Evolutionary conservation across 2,888 invertebrate species (phyloP).

Genomic region (Caenorhabditis imperialis): DNA sequence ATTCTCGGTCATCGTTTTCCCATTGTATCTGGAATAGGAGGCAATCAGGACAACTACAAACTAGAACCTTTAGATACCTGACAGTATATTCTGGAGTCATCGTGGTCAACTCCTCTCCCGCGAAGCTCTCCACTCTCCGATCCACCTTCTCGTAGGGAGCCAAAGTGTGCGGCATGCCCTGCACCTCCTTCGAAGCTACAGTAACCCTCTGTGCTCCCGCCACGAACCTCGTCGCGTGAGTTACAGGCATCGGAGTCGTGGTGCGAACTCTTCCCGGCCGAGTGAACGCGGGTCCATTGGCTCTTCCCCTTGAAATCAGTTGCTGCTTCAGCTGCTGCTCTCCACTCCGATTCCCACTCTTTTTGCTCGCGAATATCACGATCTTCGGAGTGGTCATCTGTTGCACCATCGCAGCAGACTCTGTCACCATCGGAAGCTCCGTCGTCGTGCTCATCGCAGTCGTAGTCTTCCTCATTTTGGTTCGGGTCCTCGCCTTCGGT

Average conservation of each 20-base stretch:
- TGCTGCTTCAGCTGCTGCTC: neutral
- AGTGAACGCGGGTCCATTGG: constrained; percentile 21
- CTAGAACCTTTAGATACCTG: constrained; percentile 11
- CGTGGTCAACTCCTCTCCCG: constrained; percentile 28
- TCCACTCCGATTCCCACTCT: constrained; percentile 2
- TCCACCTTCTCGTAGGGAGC: constrained; percentile 44
- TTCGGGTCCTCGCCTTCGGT: constrained; percentile 31
- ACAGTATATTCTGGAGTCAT: constrained; percentile 61
- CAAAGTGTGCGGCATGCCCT: constrained; percentile 45
- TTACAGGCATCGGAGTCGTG: constrained; percentile 40
- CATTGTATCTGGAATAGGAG: constrained; percentile 50
- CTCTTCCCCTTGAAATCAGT: neutral
- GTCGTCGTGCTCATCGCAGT: constrained; percentile 15
- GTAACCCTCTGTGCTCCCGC: constrained; percentile 25
- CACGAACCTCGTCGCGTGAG: constrained; percentile 44
- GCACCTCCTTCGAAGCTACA: constrained; percentile 20
- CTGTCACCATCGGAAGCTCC: neutral
- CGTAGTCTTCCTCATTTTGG: constrained; percentile 30
- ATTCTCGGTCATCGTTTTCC: constrained; percentile 59
- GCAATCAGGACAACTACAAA: neutral
- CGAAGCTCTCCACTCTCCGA: constrained; percentile 16
- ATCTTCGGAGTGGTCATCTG: constrained; percentile 29
- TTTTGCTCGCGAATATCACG: constrained; percentile 41
- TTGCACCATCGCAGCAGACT: neutral
- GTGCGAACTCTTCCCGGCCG: constrained; percentile 31